These are phyloP conservation scores for Zapus hudsonius DNA, from an alignment of 2,113 vertebrate genomes.

Conservation along the genomic window DNA sequence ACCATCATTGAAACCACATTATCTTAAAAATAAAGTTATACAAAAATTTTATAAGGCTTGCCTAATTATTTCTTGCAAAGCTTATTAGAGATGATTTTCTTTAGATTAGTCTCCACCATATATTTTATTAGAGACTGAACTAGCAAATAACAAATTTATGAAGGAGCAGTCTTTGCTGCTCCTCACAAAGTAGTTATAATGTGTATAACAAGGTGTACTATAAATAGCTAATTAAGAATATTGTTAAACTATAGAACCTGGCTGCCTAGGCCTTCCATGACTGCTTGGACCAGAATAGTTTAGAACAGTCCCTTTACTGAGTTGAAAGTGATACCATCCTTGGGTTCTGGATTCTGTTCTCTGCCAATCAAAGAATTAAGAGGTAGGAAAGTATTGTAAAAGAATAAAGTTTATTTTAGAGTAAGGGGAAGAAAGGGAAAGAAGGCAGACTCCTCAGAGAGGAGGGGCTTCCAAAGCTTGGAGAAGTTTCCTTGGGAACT, in stretches of 20 bases:
- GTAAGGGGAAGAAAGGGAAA: no score
- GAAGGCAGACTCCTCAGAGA: no score
- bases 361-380: no score
- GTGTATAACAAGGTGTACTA: background rate
- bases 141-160: conserved; percentile 4
- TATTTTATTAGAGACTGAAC: background rate
- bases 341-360: no score
- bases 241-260: background rate
- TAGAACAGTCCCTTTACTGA: conserved; percentile 11
- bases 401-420: no score
- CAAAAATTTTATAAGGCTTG: background rate
- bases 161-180: conserved; percentile 22
- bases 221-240: conserved; percentile 40
- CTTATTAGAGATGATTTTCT: conserved; percentile 40
- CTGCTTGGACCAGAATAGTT: conserved; percentile 30
- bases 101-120: conserved; percentile 2
- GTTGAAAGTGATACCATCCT: no score
- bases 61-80: conserved; percentile 33
- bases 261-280: background rate
- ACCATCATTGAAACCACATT: background rate
- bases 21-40: conserved; percentile 25
- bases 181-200: conserved; percentile 49
- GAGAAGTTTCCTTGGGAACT: no score
- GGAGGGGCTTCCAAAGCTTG: no score
- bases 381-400: no score